A percentile compares a stretch with the other conserved stretches of the same genome.
Evolutionary conservation across 2,113 vertebrate species (phyloP).

Genomic region (Ondatra zibethicus): DNA sequence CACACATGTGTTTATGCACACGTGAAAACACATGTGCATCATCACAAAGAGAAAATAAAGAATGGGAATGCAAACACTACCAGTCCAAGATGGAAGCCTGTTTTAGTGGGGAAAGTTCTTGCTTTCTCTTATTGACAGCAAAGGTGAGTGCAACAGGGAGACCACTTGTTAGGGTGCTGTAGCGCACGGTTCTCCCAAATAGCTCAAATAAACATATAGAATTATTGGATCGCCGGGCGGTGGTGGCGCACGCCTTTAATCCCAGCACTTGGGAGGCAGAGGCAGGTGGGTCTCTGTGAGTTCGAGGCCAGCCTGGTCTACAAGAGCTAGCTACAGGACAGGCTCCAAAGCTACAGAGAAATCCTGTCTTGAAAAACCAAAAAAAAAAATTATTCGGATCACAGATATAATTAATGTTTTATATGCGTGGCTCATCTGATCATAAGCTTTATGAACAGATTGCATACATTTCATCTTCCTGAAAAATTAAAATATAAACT

Average conservation of each 20-base stretch:
- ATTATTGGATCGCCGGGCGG: too few relatives aligned
- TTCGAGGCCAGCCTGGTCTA: too few relatives aligned
- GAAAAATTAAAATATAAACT: conserved; percentile 37
- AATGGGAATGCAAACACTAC: neutral
- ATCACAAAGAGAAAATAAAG: neutral
- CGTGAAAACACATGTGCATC: neutral
- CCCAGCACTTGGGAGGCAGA: too few relatives aligned
- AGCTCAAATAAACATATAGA: neutral
- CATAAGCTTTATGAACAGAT: neutral
- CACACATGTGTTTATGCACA: neutral
- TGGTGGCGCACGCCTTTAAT: too few relatives aligned
- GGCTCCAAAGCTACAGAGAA: too few relatives aligned
- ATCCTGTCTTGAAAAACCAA: too few relatives aligned
- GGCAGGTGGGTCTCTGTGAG: too few relatives aligned
- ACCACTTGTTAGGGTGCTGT: neutral
- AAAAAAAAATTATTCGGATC: too few relatives aligned
- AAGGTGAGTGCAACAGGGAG: neutral
- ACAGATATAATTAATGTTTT: conserved; percentile 40
- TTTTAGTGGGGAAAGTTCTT: neutral
- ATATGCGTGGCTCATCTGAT: neutral
- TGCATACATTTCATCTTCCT: neutral
- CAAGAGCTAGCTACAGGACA: too few relatives aligned
- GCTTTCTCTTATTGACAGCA: neutral
- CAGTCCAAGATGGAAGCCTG: neutral
- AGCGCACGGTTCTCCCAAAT: neutral